Conservation (phyloP, 2,113 vertebrate species). For the Muntiacus muntjak region DNA sequence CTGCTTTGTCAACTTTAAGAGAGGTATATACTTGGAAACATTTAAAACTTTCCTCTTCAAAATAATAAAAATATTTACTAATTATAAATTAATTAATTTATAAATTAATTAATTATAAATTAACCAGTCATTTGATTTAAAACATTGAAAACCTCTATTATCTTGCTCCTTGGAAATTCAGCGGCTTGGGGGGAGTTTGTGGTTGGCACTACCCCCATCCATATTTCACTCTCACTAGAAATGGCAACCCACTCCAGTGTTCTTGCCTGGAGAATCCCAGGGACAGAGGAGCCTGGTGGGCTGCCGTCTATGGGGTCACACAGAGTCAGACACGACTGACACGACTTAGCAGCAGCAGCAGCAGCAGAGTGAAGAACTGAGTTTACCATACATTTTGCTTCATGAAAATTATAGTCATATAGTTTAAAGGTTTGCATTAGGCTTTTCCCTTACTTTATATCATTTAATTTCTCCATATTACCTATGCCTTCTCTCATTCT, state of each 20-base stretch:
- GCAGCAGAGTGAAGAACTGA: neutral
- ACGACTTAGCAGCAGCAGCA: no score
- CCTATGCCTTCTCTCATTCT: neutral
- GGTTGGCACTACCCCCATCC: neutral
- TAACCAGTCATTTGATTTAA: neutral
- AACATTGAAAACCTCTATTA: neutral
- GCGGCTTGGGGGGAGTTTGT: neutral
- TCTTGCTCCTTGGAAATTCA: neutral
- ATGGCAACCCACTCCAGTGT: no score
- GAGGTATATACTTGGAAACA: neutral
- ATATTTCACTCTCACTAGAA: neutral
- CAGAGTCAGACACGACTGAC: no score
- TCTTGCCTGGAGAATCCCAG: no score
- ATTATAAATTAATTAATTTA: no score
- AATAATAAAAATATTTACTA: neutral
- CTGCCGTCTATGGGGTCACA: no score
- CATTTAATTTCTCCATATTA: neutral
- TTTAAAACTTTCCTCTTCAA: neutral
- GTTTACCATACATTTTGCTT: neutral
- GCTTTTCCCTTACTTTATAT: neutral
- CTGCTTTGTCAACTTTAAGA: neutral
- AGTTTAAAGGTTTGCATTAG: neutral
- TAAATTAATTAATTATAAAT: neutral
- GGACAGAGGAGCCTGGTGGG: no score
- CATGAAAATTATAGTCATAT: neutral